Evolutionary conservation across 2,113 vertebrate genomes (phyloP), one percentile per base, ranked within the genome.

Genomic region (Bombycilla garrulus): DNA sequence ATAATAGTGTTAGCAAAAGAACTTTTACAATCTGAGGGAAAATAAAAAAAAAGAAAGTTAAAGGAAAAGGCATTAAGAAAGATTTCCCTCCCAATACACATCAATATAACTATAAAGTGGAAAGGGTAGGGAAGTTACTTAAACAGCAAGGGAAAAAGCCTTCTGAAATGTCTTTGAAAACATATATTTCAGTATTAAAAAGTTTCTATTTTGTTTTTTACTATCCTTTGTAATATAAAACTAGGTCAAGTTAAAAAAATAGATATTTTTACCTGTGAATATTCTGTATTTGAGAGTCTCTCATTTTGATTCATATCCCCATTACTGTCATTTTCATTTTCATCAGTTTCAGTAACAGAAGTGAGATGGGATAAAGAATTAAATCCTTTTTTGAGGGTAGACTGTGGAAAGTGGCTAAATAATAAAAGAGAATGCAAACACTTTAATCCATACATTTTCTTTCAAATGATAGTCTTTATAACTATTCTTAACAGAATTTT

Each of bases 331-430:
- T 4, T 73, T 48, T 95, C 56, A 50, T 61, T 95, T 97, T 98
- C 98, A 88, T 98, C 98, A 77, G 24, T 96, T 98, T 99, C 99
- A 60, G 58, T 47, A 56, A 99, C 31, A 60, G 98, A 94, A 56
- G 96, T 15, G 83, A 99, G 96, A 74, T 29, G 60, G 45, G 96
- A 96, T 65, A 70, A 6, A 29, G 58, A 69, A 35, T 9, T 9
- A 33, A 85, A 71, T 53, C 77, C 64, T 93, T 94, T 98, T 94
- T 90, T 97, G 77, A 96, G 88, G 45, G 87, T 31, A 44, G 92
- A 96, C 62, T 18, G 82, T 69, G 79, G 76, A 62, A 94, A 94
- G 76, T 91, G 94, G 76, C 98, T 99, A 92, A 60, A 81, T 62
- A 78, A 73, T 29, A 76, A 51, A 91, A 90, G 58, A 81, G 72